Conservation (phyloP, 1,140 invertebrate genomes). For the Aphaenogaster rudis region DNA sequence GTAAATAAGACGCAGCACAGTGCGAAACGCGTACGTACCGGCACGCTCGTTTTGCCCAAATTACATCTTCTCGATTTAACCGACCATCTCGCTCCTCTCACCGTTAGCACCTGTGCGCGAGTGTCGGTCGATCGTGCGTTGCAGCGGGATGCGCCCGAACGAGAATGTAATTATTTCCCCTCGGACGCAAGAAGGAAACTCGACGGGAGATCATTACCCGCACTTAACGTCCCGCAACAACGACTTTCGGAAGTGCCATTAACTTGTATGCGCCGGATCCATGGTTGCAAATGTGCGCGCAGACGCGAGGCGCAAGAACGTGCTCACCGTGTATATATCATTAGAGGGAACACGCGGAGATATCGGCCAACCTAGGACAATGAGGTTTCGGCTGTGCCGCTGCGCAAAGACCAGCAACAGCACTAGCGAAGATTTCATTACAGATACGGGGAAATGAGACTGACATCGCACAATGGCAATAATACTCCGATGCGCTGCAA, state of each 20-base stretch:
- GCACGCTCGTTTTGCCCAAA: conserved; percentile 8
- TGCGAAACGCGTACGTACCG: neutral
- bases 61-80: conserved; percentile 41
- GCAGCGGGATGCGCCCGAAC: conserved; percentile 39
- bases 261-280: conserved; percentile 50
- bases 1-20: conserved; percentile 28
- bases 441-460: conserved; percentile 82
- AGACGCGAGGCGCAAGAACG: conserved; percentile 40
- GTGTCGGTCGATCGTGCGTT: neutral
- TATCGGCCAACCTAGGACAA: conserved; percentile 64
- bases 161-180: conserved; percentile 63
- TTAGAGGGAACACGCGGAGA: conserved; percentile 24
- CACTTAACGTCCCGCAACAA: conserved; percentile 59
- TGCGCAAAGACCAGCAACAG: conserved; percentile 48
- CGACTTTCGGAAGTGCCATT: conserved; percentile 64
- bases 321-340: conserved; percentile 54
- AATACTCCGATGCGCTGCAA: conserved; percentile 77
- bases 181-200: conserved; percentile 42
- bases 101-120: neutral
- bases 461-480: conserved; percentile 79
- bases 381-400: conserved; percentile 63
- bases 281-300: conserved; percentile 31
- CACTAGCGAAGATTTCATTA: conserved; percentile 82
- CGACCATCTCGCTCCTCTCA: conserved; percentile 4
- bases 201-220: conserved; percentile 58